Conservation (phyloP, 2,888 invertebrate genomes). For the Apotomis capreana region DNA sequence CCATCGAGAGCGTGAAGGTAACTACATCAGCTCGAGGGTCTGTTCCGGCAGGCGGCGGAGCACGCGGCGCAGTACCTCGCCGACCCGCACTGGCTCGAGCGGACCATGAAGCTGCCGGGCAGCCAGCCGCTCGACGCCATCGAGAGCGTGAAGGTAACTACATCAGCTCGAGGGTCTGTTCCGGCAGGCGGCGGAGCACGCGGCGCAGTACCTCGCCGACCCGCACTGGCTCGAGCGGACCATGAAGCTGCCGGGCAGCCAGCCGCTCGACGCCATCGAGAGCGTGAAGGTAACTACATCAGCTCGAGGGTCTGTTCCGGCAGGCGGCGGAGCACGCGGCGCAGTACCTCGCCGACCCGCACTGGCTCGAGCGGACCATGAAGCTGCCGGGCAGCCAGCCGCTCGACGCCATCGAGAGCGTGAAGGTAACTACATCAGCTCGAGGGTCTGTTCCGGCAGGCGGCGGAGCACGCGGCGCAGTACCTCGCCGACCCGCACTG, state of each 20-base stretch:
- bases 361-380: conserved; percentile 92
- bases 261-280: conserved; percentile 93
- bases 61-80: conserved; percentile 83
- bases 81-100: conserved; percentile 93
- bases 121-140: conserved; percentile 94
- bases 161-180: too few relatives aligned
- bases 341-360: conserved; percentile 89
- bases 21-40: conserved; percentile 9
- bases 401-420: conserved; percentile 92
- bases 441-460: conserved; percentile 51
- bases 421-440: conserved; percentile 80
- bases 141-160: conserved; percentile 89
- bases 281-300: too few relatives aligned
- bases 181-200: too few relatives aligned
- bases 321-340: conserved; percentile 95
- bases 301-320: conserved; percentile 94
- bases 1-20: conserved; percentile 92
- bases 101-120: conserved; percentile 93
- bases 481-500: conserved; percentile 92
- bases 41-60: conserved; percentile 85
- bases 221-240: conserved; percentile 93
- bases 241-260: conserved; percentile 93
- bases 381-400: conserved; percentile 96
- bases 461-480: conserved; percentile 85
- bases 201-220: conserved; percentile 87